Evolutionary conservation across 1,140 invertebrate species (phyloP).

Genomic region (Diprion similis): DNA sequence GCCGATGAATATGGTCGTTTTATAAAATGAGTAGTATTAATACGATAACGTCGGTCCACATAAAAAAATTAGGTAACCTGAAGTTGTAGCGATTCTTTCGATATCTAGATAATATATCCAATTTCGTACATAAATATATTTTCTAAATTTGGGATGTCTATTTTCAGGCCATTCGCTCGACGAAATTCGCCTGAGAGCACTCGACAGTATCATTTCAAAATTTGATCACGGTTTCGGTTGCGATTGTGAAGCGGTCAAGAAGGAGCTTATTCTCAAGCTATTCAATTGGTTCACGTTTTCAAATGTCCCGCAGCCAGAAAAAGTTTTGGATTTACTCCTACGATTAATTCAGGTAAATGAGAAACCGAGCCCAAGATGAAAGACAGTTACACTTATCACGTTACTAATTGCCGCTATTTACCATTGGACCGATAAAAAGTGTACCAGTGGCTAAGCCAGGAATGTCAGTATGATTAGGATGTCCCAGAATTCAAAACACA

Average conservation of each 20-base stretch:
- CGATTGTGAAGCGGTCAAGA: slow-evolving; percentile 50
- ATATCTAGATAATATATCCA: neutral
- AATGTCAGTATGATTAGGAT: slow-evolving; percentile 19
- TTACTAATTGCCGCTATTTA: slow-evolving; percentile 24
- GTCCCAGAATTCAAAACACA: slow-evolving; percentile 3
- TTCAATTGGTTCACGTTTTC: slow-evolving; percentile 58
- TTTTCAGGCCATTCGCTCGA: slow-evolving; percentile 50
- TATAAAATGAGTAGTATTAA: slow-evolving; percentile 28
- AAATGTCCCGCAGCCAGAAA: slow-evolving; percentile 40
- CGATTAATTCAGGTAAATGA: slow-evolving; percentile 50
- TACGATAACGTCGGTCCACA: slow-evolving; percentile 32
- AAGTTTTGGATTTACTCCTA: slow-evolving; percentile 53
- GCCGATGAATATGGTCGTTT: neutral
- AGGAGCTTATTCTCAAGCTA: slow-evolving; percentile 53
- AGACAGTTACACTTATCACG: slow-evolving; percentile 6
- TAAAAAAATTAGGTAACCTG: slow-evolving; percentile 37
- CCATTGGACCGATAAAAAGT: slow-evolving; percentile 21
- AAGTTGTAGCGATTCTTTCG: slow-evolving; percentile 9
- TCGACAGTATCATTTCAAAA: slow-evolving; percentile 55
- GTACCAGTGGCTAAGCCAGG: neutral
- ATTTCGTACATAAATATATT: no score
- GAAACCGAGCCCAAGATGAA: neutral
- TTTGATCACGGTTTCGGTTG: slow-evolving; percentile 52
- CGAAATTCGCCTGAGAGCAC: slow-evolving; percentile 54
- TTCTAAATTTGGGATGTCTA: slow-evolving; percentile 13